Evolutionary conservation across 2,888 invertebrate species (phyloP).

Genomic region (Papilio gigon): DNA sequence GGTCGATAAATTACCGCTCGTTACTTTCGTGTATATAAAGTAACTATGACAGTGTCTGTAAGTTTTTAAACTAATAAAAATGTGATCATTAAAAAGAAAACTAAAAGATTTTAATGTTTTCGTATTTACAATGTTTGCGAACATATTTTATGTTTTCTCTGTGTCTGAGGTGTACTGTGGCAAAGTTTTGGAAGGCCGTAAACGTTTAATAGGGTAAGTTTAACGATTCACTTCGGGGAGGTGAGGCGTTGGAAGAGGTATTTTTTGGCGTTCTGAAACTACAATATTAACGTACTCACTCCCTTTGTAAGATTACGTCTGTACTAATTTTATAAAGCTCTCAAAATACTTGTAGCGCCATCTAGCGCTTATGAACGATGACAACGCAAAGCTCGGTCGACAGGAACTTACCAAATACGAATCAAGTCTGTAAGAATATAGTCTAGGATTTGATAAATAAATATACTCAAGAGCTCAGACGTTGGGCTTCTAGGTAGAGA

Average conservation of each 20-base stretch:
- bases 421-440: background rate
- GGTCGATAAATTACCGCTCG: background rate
- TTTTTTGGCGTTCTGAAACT: slow-evolving; percentile 23
- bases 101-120: slow-evolving; percentile 37
- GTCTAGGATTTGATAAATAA: background rate
- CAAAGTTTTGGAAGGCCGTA: slow-evolving; percentile 62
- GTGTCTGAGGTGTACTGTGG: slow-evolving; percentile 42
- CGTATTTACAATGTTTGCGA: slow-evolving; percentile 36
- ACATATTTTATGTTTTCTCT: slow-evolving; percentile 45
- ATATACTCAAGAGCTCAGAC: background rate
- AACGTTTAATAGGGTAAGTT: slow-evolving; percentile 78
- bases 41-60: slow-evolving; percentile 6
- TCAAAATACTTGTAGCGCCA: background rate
- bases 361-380: background rate
- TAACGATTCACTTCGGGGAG: slow-evolving; percentile 58
- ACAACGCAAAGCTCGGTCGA: background rate
- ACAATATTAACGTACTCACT: slow-evolving; percentile 2
- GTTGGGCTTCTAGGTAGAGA: background rate
- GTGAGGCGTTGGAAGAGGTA: slow-evolving; percentile 41
- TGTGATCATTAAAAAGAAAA: slow-evolving; percentile 19
- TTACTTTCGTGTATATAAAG: background rate
- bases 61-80: background rate
- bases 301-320: background rate
- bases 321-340: background rate
- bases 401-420: background rate